A percentile compares a stretch with the other conserved stretches of the same genome.
These are phyloP conservation scores for Chromoteleia sp. DNA, from an alignment of 2,888 invertebrate species.

Conservation along the genomic window DNA sequence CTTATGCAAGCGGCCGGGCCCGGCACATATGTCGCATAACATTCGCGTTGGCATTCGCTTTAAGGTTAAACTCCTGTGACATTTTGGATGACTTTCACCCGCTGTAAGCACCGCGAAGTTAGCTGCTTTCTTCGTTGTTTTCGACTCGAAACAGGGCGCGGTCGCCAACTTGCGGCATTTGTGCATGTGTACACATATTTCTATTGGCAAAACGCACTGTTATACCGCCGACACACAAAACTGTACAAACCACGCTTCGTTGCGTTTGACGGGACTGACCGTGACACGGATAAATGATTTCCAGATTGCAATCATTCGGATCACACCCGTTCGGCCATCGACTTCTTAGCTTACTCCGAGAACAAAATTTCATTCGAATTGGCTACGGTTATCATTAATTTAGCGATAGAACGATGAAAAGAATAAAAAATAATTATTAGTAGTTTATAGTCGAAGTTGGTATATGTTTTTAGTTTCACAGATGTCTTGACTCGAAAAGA, in stretches of 20 bases:
- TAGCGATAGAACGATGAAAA: too few relatives aligned
- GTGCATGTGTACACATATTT: slow-evolving; percentile 44
- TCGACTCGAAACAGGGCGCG: slow-evolving; percentile 72
- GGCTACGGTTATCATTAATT: too few relatives aligned
- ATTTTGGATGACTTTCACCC: slow-evolving; percentile 83
- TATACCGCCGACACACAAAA: slow-evolving; percentile 37
- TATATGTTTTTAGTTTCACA: too few relatives aligned
- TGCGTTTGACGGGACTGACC: slow-evolving; percentile 60
- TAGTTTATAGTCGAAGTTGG: too few relatives aligned
- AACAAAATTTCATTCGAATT: too few relatives aligned
- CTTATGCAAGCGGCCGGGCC: slow-evolving; percentile 71
- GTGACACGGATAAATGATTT: slow-evolving; percentile 65
- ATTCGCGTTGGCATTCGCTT: slow-evolving; percentile 74
- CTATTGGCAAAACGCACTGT: slow-evolving; percentile 44
- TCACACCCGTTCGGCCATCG: slow-evolving; percentile 56
- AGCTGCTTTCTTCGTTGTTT: slow-evolving; percentile 81
- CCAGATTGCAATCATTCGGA: slow-evolving; percentile 50
- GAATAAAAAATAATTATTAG: too few relatives aligned
- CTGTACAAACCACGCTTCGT: slow-evolving; percentile 43
- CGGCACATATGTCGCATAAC: slow-evolving; percentile 71
- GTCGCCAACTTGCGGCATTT: slow-evolving; percentile 57
- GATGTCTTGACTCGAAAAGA: too few relatives aligned
- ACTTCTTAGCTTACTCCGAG: too few relatives aligned
- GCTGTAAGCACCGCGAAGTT: slow-evolving; percentile 71
- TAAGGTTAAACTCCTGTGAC: slow-evolving; percentile 83